phyloP scores from a whole-genome alignment of 2,113 vertebrate genomes.

The Microtus pennsylvanicus region DNA sequence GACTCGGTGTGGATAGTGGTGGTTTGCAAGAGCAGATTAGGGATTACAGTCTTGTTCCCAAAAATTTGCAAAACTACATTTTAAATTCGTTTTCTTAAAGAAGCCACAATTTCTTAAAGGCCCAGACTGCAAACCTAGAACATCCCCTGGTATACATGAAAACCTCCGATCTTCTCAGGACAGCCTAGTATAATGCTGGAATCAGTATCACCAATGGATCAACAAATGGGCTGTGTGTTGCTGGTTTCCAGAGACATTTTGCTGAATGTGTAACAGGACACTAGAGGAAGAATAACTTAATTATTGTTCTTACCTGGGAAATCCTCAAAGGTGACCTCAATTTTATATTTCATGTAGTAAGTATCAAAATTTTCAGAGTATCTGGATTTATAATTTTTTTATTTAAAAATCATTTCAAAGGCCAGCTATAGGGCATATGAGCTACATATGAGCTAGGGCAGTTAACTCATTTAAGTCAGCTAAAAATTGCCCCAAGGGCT shows the following conservation, averaged over 20 bases:
- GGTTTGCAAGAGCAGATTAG: background rate
- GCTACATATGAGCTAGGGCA: background rate
- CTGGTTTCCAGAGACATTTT: background rate
- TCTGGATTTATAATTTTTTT: background rate
- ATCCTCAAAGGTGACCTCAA: background rate
- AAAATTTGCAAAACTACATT: background rate
- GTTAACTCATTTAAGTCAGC: background rate
- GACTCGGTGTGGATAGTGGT: background rate
- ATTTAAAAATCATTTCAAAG: conserved; percentile 21
- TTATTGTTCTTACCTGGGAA: conserved; percentile 21
- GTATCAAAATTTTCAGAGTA: background rate
- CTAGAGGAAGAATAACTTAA: background rate
- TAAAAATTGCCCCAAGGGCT: background rate
- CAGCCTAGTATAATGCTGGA: background rate
- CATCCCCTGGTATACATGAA: background rate
- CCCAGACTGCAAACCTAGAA: background rate
- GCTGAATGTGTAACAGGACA: background rate
- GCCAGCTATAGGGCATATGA: background rate
- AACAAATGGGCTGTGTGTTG: background rate
- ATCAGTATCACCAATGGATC: background rate
- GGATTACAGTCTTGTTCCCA: background rate
- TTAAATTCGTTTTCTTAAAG: background rate
- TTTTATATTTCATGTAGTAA: background rate
- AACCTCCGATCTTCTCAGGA: background rate
- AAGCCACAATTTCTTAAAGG: background rate